These are phyloP conservation scores for Heteromyza rotundicornis DNA, from an alignment of 2,888 invertebrate species.

Conservation along the genomic window DNA sequence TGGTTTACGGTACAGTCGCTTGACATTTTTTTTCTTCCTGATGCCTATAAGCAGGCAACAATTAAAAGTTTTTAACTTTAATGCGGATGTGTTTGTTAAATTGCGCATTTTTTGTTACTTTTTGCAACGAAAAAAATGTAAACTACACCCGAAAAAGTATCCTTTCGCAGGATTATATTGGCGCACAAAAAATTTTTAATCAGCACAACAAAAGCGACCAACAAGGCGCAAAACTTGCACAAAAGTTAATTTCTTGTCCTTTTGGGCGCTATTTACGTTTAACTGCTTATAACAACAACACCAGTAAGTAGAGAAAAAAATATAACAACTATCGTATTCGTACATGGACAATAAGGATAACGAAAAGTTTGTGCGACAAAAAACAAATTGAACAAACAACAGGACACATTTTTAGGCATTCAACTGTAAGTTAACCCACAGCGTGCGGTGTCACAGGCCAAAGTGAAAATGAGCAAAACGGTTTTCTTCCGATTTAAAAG, in stretches of 20 bases:
- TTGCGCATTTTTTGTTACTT: slow-evolving; percentile 34
- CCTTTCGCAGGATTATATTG: neutral
- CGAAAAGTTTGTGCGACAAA: slow-evolving; percentile 14
- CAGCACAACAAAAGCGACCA: slow-evolving; percentile 1
- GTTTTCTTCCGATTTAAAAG: too few species aligned
- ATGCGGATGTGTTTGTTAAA: slow-evolving; percentile 56
- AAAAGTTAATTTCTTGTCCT: slow-evolving; percentile 11
- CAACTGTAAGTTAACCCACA: slow-evolving; percentile 23
- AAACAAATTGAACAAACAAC: slow-evolving; percentile 9
- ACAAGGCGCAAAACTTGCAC: slow-evolving; percentile 6
- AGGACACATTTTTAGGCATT: slow-evolving; percentile 31
- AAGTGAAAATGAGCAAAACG: neutral
- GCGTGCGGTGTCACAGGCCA: neutral
- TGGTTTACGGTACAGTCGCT: neutral
- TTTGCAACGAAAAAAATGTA: too few species aligned
- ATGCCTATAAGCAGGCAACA: slow-evolving; percentile 44
- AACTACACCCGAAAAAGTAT: too few species aligned
- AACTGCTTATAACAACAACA: slow-evolving; percentile 2
- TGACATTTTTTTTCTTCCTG: neutral
- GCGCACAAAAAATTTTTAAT: neutral
- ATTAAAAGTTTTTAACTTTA: slow-evolving; percentile 54
- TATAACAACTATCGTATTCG: slow-evolving; percentile 16
- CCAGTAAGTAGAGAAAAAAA: slow-evolving; percentile 4
- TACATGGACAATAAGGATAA: slow-evolving; percentile 19
- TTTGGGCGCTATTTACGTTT: slow-evolving; percentile 14